These are phyloP conservation scores for Lagenorhynchus albirostris DNA, from an alignment of 2,113 vertebrate species.

Conservation along the genomic window DNA sequence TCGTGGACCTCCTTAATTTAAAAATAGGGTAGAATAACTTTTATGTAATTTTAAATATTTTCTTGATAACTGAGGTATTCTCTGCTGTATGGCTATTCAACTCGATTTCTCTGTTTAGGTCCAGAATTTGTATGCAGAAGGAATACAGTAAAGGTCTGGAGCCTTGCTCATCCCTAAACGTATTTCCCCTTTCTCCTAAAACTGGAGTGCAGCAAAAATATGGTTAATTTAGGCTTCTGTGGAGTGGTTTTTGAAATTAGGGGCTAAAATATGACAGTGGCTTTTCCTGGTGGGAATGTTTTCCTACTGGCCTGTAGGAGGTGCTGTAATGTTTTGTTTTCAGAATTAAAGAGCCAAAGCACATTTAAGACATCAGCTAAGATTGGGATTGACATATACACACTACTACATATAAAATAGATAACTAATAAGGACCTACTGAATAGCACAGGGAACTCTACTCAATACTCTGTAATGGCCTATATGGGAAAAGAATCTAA, in stretches of 20 bases:
- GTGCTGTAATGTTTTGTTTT: neutral
- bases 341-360: neutral
- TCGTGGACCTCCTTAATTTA: neutral
- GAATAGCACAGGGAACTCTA: too few relatives aligned
- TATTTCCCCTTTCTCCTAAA: neutral
- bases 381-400: too few relatives aligned
- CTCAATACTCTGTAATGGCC: too few relatives aligned
- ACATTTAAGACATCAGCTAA: neutral
- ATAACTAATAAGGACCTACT: too few relatives aligned
- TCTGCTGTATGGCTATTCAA: neutral
- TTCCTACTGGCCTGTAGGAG: neutral
- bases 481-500: too few relatives aligned
- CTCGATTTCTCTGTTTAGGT: neutral
- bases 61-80: neutral
- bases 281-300: neutral
- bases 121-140: neutral
- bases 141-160: neutral
- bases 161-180: neutral
- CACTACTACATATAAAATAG: too few relatives aligned
- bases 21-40: neutral
- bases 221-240: neutral
- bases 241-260: neutral
- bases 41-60: neutral
- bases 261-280: neutral
- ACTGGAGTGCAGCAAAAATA: neutral